Base-by-base conservation (phyloP, 2,797 vertebrate species). In the Poecilia gillii region DNA sequence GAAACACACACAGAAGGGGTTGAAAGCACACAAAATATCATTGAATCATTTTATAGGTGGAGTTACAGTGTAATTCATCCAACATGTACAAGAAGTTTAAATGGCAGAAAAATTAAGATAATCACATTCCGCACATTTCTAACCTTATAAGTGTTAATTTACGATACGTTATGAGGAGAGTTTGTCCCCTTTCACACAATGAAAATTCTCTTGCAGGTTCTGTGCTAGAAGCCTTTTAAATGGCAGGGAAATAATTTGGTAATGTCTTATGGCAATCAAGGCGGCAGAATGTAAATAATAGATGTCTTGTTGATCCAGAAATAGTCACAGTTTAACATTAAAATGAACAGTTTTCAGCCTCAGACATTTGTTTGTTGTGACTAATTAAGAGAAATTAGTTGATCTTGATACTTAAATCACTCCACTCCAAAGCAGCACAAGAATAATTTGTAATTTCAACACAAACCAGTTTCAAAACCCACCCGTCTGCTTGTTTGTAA, bases 1-100 rank as follows among this genome's bases (percentile, higher is more conserved):
- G 90, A 33, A 78, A 87, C 8, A 70, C 0, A 51, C 0, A 75
- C 16, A 62, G n/a, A 57, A 76, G 4, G 79, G 68, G 7, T 25
- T 46, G 0, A 68, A 14, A 20, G 12, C 33, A 53, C 66, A 77
- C 51, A 9, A 33, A 18, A 23, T 43, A 68, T 1, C 14, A 74
- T 5, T 6, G 3, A n/a, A 3, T 6, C 68, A 28, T 25, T 70
- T n/a, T n/a, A 70, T 4, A 43, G 23, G 39, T 43, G 23, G 66
- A 43, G 23, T 43, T 14, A 70, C 66, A 70, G 0, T 6, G 23
- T 43, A 68, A 66, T 3, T 66, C 9, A 39, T 4, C 0, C 33
- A 3, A 39, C 33, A 66, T 66, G 36, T 39, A 23, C 36, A 68
- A 68, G 25, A 41, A 18, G 0, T 33, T 16, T 36, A 16, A 8